These are phyloP conservation scores for Crenuchus spilurus DNA, from an alignment of 2,797 vertebrate genomes.

Conservation along the genomic window DNA sequence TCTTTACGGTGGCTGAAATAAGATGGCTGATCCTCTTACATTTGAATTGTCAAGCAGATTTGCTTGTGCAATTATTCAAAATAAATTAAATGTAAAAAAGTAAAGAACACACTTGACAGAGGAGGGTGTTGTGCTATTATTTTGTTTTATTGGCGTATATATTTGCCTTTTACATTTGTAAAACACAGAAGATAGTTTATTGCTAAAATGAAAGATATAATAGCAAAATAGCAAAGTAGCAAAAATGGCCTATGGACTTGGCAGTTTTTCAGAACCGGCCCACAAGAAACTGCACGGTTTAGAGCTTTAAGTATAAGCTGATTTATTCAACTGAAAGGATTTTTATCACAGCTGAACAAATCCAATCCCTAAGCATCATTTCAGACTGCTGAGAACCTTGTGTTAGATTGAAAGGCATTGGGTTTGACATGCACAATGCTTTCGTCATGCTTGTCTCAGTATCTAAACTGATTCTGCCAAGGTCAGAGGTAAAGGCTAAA, in stretches of 20 bases:
- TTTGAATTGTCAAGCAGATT: slow-evolving; percentile 3
- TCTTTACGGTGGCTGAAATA: background rate
- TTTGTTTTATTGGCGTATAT: background rate
- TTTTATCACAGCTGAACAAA: slow-evolving; percentile 63
- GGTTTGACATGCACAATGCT: slow-evolving; percentile 45
- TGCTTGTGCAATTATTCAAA: slow-evolving; percentile 3
- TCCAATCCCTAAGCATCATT: slow-evolving; percentile 57
- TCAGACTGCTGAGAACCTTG: slow-evolving; percentile 45
- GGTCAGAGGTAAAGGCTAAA: slow-evolving; percentile 37
- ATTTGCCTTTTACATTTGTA: slow-evolving; percentile 13
- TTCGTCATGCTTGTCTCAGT: slow-evolving; percentile 53
- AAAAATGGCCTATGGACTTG: slow-evolving; percentile 41
- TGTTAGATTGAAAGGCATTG: slow-evolving; percentile 38
- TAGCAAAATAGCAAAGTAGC: slow-evolving; percentile 11
- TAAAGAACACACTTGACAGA: background rate
- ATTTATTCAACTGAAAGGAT: slow-evolving; percentile 60
- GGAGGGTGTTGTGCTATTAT: background rate
- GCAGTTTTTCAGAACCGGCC: slow-evolving; percentile 38
- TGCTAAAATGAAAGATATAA: slow-evolving; percentile 13
- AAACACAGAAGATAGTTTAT: slow-evolving; percentile 37
- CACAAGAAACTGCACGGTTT: slow-evolving; percentile 40
- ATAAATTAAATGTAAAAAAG: slow-evolving; percentile 27
- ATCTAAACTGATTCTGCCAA: slow-evolving; percentile 46
- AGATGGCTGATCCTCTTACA: slow-evolving; percentile 10
- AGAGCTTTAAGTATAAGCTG: slow-evolving; percentile 55